Percentiles rank a stretch among this genome's conserved stretches.
Evolutionary conservation across 2,113 vertebrate species (phyloP).

Genomic region (Misgurnus anguillicaudatus): DNA sequence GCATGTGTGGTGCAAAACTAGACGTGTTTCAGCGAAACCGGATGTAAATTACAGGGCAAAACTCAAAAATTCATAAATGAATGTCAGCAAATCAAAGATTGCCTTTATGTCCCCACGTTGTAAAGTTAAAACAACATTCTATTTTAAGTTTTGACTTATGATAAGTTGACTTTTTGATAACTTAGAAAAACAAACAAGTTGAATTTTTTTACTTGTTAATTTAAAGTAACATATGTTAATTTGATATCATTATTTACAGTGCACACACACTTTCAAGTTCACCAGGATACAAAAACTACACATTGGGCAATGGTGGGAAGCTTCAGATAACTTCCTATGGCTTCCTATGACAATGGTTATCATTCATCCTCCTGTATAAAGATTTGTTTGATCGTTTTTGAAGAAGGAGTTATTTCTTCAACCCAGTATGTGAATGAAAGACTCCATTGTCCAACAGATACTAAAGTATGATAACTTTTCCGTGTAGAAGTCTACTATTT

Average conservation of each 20-base stretch:
- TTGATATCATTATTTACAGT: too few species aligned
- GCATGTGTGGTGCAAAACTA: slow-evolving; percentile 2
- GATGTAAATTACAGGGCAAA: slow-evolving; percentile 13
- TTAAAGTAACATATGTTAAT: too few species aligned
- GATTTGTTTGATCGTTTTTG: background rate
- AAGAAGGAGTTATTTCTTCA: background rate
- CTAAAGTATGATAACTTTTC: too few species aligned
- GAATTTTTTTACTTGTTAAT: too few species aligned
- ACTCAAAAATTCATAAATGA: slow-evolving; percentile 2
- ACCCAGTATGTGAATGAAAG: background rate
- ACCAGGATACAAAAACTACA: background rate
- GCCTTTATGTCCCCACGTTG: background rate
- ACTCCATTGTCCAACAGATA: background rate
- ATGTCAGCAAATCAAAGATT: background rate
- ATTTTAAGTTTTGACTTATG: too few species aligned
- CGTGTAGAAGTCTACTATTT: too few species aligned
- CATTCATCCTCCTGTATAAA: background rate
- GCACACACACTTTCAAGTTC: background rate
- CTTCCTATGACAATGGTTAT: slow-evolving; percentile 6
- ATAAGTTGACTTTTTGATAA: too few species aligned
- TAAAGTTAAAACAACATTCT: too few species aligned
- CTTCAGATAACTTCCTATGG: slow-evolving; percentile 2
- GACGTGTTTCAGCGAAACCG: slow-evolving; percentile 20
- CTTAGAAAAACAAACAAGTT: too few species aligned
- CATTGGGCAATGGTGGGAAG: slow-evolving; percentile 1